Conservation (phyloP, 1,140 invertebrate genomes). For the Zaprionus vittiger region DNA sequence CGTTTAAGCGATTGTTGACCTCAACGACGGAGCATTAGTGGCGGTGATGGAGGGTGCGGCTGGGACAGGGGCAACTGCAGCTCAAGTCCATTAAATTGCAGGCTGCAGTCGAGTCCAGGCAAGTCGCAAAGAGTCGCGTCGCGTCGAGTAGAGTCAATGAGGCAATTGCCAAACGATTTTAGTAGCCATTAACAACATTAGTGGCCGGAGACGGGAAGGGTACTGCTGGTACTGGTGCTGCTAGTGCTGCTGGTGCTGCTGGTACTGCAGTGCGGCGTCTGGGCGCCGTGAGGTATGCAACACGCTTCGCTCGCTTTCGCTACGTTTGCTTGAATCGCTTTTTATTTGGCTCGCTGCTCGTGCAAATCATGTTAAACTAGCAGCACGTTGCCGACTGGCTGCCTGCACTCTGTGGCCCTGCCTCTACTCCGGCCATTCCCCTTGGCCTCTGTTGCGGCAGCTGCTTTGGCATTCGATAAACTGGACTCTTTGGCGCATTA, state of each 20-base stretch:
- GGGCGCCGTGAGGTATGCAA: constrained; percentile 33
- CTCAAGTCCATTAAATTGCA: constrained; percentile 67
- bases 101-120: constrained; percentile 54
- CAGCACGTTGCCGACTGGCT: constrained; percentile 47
- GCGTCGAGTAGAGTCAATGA: constrained; percentile 62
- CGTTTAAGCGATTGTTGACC: constrained; percentile 77
- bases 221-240: not conserved
- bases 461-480: constrained; percentile 1
- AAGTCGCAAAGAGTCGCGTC: not conserved
- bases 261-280: not conserved
- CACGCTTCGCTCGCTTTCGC: constrained; percentile 45
- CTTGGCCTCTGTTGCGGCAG: not conserved
- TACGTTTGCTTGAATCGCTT: constrained; percentile 43
- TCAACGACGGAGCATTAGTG: constrained; percentile 56
- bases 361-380: constrained; percentile 74
- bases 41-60: not conserved
- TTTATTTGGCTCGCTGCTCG: constrained; percentile 63
- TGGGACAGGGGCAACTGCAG: constrained; percentile 15
- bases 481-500: constrained; percentile 28
- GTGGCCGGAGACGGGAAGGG: constrained; percentile 23
- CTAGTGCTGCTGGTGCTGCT: no score
- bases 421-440: no score
- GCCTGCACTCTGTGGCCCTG: not conserved
- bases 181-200: constrained; percentile 76
- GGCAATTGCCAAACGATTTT: constrained; percentile 77